Evolutionary conservation across 2,113 vertebrate genomes (phyloP), one percentile per base, ranked within the genome.

Genomic region (Spheniscus mendiculus): DNA sequence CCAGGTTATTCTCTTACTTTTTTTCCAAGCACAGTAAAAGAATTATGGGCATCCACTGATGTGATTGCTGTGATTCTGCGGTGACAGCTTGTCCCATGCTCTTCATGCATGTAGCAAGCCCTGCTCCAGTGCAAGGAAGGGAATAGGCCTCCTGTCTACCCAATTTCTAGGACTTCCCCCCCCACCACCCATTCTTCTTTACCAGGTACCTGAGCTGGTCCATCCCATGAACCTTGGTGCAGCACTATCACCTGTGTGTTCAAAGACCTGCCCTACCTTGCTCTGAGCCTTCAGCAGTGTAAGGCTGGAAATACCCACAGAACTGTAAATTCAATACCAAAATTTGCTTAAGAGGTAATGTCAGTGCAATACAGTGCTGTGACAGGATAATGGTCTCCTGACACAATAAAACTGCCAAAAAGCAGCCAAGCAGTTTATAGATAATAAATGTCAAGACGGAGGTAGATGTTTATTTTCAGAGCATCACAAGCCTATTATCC

Each of bases 271-370:
- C 42, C 73, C 21, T 84, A 20, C 62, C 42, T 45, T 53, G 4
- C 40, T 82, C 53, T 38, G 44, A 83, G 26, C 61, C 30, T 74
- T 72, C 52, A 53, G 32, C 10, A 36, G 15, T 20, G 23, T 38
- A 58, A 82, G 26, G 36, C 56, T 89, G 62, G 34, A 91, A 86
- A 83, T 59, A 77, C 5, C 20, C 62, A 58, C 56, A 82, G 47
- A 92, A 92, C 74, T 78, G 69, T 91, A 97, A 95, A 96, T 92
- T 83, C 85, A 79, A 20, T 8, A 71, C 61, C 44, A 92, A 91
- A 97, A 95, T 96, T 92, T 97, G 79, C 95, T 91, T 94, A 93
- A 80, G 72, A 87, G 93, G 87, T 96, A 96, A 96, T 95, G 85
- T 93, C 83, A 95, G 72, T 45, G 76, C 83, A 90, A 40, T 45